A percentile compares a stretch with the other conserved stretches of the same genome.
These are phyloP conservation scores for Scaptomyza pallida DNA, from an alignment of 1,140 invertebrate genomes.

Conservation along the genomic window DNA sequence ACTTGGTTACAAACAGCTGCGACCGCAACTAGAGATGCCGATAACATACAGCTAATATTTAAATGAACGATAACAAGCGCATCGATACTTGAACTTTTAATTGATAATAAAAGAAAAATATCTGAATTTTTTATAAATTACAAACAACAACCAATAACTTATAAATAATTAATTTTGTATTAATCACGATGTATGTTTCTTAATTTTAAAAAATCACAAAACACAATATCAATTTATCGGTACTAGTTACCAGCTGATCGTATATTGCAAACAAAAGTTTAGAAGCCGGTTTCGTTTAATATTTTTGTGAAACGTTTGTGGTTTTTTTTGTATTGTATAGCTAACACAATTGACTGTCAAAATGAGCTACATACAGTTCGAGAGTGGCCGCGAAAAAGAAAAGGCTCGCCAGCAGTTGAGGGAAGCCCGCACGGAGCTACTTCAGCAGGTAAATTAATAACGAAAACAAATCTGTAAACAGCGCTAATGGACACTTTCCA, in stretches of 20 bases:
- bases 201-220: background rate
- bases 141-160: no score
- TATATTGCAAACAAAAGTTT: constrained; percentile 1
- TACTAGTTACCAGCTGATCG: constrained; percentile 2
- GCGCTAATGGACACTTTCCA: constrained; percentile 10
- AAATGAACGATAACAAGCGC: background rate
- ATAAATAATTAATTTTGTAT: no score
- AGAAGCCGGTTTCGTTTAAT: constrained; percentile 4
- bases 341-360: constrained; percentile 9
- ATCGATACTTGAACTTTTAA: background rate
- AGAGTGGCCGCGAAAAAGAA: constrained; percentile 83
- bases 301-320: background rate
- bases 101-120: no score
- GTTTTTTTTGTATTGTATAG: no score
- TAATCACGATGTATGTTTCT: no score
- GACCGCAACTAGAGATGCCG: background rate
- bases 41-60: background rate
- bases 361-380: constrained; percentile 84
- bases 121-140: no score
- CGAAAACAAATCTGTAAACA: background rate
- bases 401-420: constrained; percentile 76
- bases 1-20: constrained; percentile 11
- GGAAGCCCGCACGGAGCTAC: constrained; percentile 72
- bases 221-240: constrained; percentile 1
- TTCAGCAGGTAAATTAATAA: constrained; percentile 62